These are phyloP conservation scores for Urocynchramus pylzowi DNA, from an alignment of 2,113 vertebrate genomes.

Conservation along the genomic window DNA sequence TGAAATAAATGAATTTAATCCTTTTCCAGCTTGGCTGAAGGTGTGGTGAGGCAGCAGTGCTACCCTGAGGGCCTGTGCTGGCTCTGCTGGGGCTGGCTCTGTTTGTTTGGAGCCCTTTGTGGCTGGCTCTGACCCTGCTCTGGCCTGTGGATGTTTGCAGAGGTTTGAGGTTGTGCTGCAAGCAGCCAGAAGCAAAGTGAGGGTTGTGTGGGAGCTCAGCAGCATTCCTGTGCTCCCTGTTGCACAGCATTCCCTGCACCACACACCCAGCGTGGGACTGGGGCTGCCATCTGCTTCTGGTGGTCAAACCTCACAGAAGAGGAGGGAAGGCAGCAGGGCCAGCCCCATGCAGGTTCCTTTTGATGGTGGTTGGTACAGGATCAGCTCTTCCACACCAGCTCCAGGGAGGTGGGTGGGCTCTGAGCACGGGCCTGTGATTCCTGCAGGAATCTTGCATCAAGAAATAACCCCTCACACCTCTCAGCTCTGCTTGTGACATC, in stretches of 20 bases:
- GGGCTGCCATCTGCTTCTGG: neutral
- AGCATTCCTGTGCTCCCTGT: neutral
- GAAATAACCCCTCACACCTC: neutral
- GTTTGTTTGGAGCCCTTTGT: neutral
- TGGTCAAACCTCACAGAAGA: neutral
- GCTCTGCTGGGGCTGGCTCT: neutral
- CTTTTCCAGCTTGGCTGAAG: neutral
- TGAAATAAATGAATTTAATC: neutral
- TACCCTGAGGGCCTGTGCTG: neutral
- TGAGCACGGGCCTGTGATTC: neutral
- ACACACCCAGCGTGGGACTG: accelerated
- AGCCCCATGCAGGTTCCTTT: neutral
- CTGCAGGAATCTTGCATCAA: neutral
- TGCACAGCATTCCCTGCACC: neutral
- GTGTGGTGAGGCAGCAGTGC: neutral
- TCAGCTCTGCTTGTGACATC: neutral
- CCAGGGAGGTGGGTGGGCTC: neutral
- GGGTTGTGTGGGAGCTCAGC: neutral
- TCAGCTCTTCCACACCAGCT: neutral
- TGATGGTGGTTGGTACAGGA: neutral
- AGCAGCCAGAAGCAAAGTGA: neutral
- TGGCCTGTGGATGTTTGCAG: neutral
- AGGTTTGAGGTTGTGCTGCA: neutral
- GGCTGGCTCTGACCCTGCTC: constrained; percentile 2
- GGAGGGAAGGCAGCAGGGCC: neutral